Percentiles rank a stretch among this genome's conserved stretches.
phyloP scores from a whole-genome alignment of 1,140 invertebrate species.

The Drosophila seguyi region DNA sequence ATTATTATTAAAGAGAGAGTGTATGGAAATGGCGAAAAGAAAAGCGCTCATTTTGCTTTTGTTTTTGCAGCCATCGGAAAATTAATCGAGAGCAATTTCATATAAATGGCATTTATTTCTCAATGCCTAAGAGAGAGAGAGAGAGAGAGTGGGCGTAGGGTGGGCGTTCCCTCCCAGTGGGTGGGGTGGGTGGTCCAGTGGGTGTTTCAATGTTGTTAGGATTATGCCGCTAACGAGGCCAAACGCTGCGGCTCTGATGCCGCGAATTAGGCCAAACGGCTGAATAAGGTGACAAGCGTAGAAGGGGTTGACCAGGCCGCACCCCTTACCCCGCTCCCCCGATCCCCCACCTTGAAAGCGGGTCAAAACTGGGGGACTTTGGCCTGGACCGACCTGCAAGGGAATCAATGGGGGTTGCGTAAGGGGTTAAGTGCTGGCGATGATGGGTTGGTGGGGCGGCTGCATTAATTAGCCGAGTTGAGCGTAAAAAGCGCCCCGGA shows the following conservation, averaged over 20 bases:
- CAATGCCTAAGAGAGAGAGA: conserved; percentile 22
- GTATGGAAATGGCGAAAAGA: conserved; percentile 18
- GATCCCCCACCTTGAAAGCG: conserved; percentile 9
- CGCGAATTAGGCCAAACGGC: conserved; percentile 64
- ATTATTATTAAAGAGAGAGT: conserved; percentile 4
- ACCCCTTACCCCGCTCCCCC: too few relatives aligned
- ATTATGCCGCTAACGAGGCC: conserved; percentile 75
- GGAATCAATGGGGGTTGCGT: conserved; percentile 26
- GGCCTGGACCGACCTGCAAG: conserved; percentile 36
- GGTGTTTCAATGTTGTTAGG: conserved; percentile 47
- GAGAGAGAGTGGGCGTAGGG: not conserved
- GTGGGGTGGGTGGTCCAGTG: not conserved
- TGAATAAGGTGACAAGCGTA: conserved; percentile 24
- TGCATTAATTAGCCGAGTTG: conserved; percentile 34
- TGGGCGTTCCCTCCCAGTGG: not conserved
- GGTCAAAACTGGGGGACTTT: conserved; percentile 26
- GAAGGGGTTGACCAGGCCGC: not conserved
- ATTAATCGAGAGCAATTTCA: conserved; percentile 71
- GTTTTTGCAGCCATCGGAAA: conserved; percentile 47
- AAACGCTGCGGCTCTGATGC: conserved; percentile 48
- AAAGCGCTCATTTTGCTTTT: conserved; percentile 32
- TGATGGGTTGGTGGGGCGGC: not conserved
- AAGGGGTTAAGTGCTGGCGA: conserved; percentile 14
- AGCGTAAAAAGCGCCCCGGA: conserved; percentile 28
- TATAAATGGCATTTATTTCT: conserved; percentile 65